A percentile compares a stretch with the other conserved stretches of the same genome.
These are phyloP conservation scores for Miltochrista miniata DNA, from an alignment of 2,888 invertebrate genomes.

Conservation along the genomic window DNA sequence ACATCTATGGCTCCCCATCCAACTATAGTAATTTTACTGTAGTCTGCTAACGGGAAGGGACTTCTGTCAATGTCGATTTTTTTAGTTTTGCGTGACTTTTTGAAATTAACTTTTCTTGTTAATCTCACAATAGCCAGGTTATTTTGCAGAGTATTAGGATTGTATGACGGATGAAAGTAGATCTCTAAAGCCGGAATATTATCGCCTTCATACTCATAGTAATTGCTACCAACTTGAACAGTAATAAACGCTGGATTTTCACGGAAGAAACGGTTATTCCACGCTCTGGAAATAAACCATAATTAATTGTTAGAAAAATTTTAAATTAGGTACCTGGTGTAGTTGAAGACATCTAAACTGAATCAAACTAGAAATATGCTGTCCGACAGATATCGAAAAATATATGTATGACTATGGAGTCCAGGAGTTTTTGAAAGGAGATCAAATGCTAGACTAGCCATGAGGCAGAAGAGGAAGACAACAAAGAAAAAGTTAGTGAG, in stretches of 20 bases:
- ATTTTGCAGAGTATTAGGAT: slow-evolving; percentile 56
- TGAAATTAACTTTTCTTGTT: slow-evolving; percentile 44
- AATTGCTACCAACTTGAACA: slow-evolving; percentile 62
- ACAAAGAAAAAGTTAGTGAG: no score
- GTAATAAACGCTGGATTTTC: slow-evolving; percentile 71
- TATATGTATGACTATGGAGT: no score
- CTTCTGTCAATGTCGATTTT: slow-evolving; percentile 59
- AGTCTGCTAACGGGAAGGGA: slow-evolving; percentile 22
- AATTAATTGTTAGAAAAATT: no score
- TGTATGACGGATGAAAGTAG: slow-evolving; percentile 65
- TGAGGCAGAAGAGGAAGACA: no score
- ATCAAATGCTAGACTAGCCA: no score
- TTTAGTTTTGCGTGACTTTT: slow-evolving; percentile 12
- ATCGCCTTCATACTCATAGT: slow-evolving; percentile 58
- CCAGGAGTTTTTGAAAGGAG: no score
- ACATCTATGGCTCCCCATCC: slow-evolving; percentile 71
- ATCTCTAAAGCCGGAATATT: slow-evolving; percentile 56
- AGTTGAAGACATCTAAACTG: no score
- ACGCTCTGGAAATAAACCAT: slow-evolving; percentile 48
- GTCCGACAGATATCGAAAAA: no score
- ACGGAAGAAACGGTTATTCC: slow-evolving; percentile 69
- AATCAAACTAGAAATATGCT: no score
- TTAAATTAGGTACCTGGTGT: no score
- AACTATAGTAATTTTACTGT: slow-evolving; percentile 52
- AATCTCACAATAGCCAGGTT: slow-evolving; percentile 64